phyloP scores from a whole-genome alignment of 2,113 vertebrate species.

The Crotalus helleri region DNA sequence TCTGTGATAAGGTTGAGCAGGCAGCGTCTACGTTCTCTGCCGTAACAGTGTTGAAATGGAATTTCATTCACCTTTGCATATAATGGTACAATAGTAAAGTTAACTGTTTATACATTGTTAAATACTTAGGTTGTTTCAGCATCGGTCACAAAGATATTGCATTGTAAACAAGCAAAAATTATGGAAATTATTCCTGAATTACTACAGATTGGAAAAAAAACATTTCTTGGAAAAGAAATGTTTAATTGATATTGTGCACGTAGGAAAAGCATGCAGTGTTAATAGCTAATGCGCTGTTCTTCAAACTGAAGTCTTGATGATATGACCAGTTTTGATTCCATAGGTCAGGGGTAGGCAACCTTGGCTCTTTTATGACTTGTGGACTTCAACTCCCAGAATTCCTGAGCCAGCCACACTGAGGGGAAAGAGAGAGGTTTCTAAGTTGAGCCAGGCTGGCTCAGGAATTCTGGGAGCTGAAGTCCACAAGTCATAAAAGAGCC shows the following conservation, averaged over 20 bases:
- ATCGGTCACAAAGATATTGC: background rate
- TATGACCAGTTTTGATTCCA: background rate
- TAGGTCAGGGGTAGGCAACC: too few species aligned
- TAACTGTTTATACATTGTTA: background rate
- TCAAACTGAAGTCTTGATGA: background rate
- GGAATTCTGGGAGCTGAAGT: too few species aligned
- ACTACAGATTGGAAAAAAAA: background rate
- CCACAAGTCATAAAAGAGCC: too few species aligned
- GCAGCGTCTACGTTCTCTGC: background rate
- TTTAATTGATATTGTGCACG: background rate
- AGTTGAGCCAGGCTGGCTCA: too few species aligned
- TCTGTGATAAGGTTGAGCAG: background rate
- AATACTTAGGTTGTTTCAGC: background rate
- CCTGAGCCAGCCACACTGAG: too few species aligned
- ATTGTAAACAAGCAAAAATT: background rate
- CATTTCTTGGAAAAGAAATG: background rate
- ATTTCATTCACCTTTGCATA: background rate
- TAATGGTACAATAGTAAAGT: background rate
- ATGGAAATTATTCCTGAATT: background rate
- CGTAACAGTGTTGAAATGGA: background rate
- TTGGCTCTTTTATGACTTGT: too few species aligned
- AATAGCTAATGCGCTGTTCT: background rate
- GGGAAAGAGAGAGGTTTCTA: too few species aligned
- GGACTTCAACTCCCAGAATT: too few species aligned
- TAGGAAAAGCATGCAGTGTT: background rate